Conservation (phyloP, 2,888 invertebrate genomes). For the Chrysodeixis includens region DNA sequence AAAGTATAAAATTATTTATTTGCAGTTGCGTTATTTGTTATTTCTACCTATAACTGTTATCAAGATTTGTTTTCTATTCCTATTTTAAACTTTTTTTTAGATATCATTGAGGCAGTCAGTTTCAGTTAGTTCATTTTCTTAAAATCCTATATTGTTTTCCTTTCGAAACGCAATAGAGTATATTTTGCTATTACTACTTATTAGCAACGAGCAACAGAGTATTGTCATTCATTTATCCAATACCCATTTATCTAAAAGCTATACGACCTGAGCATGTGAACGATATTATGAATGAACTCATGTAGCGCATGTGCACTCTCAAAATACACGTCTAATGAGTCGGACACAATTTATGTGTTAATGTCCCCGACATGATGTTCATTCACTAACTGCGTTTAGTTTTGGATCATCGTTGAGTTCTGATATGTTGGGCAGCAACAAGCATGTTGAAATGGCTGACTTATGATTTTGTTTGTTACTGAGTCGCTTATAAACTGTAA, state of each 20-base stretch:
- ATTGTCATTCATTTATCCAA: neutral
- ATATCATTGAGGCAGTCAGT: too few relatives aligned
- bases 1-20: too few relatives aligned
- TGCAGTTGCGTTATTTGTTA: too few relatives aligned
- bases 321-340: constrained; percentile 71
- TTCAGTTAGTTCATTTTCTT: too few relatives aligned
- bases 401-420: constrained; percentile 32
- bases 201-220: neutral
- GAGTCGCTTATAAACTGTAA: neutral
- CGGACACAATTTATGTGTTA: constrained; percentile 64
- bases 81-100: too few relatives aligned
- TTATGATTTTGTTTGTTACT: constrained; percentile 14
- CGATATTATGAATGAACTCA: constrained; percentile 76
- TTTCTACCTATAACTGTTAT: too few relatives aligned
- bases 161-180: too few relatives aligned
- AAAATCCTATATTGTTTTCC: too few relatives aligned
- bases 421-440: constrained; percentile 35
- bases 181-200: too few relatives aligned
- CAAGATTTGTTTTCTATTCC: too few relatives aligned
- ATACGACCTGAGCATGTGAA: constrained; percentile 43
- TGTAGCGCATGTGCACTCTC: constrained; percentile 73
- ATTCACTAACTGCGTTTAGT: constrained; percentile 57
- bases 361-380: constrained; percentile 61
- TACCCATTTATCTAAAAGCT: neutral
- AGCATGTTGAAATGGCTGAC: constrained; percentile 13